These are phyloP conservation scores for Solenopsis fugax DNA, from an alignment of 1,140 invertebrate species.

Conservation along the genomic window DNA sequence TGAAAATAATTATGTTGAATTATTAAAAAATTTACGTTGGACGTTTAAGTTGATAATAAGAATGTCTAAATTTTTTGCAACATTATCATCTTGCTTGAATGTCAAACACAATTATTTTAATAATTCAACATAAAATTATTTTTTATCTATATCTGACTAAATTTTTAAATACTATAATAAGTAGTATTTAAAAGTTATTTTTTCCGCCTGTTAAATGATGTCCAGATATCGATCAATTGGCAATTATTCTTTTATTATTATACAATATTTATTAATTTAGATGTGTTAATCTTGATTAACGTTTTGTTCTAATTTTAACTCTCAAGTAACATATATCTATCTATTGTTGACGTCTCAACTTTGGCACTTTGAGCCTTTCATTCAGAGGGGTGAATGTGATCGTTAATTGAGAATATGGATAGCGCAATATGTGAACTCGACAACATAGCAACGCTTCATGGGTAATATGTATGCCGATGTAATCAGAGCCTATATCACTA, in stretches of 20 bases:
- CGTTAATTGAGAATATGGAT: conserved; percentile 47
- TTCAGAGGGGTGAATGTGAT: background rate
- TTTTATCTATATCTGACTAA: no score
- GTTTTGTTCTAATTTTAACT: background rate
- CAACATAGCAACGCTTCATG: conserved; percentile 57
- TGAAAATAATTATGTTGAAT: no score
- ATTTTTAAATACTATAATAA: no score
- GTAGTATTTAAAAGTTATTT: no score
- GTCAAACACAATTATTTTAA: no score
- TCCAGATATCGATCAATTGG: no score
- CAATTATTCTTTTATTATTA: background rate
- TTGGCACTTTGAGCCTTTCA: background rate
- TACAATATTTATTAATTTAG: background rate
- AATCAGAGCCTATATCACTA: conserved; percentile 72
- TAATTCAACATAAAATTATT: no score
- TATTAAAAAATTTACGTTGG: no score
- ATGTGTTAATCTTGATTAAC: conserved; percentile 1
- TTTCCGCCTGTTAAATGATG: no score
- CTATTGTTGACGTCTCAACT: background rate
- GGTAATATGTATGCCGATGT: conserved; percentile 70
- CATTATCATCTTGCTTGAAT: no score
- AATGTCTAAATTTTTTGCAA: no score
- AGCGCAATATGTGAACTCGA: conserved; percentile 57
- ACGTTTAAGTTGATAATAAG: no score
- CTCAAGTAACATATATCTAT: background rate